These are phyloP conservation scores for Nemoura dubitans DNA, from an alignment of 2,888 invertebrate genomes.

Conservation along the genomic window DNA sequence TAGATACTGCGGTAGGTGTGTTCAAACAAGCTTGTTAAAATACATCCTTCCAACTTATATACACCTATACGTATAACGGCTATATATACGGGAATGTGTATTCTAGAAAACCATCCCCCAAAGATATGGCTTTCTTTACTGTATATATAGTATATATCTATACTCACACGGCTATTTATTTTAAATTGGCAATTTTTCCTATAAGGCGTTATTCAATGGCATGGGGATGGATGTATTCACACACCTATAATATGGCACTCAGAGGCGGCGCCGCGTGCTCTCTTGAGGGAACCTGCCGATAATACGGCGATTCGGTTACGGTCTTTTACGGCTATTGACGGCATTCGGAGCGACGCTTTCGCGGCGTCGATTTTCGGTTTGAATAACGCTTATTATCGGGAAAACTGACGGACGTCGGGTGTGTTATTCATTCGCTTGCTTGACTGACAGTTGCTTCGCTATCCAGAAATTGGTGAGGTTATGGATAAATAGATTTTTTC, in stretches of 20 bases:
- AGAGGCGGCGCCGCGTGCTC: too few relatives aligned
- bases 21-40: constrained; percentile 28
- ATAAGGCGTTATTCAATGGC: too few relatives aligned
- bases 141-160: too few relatives aligned
- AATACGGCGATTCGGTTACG: background rate
- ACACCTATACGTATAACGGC: background rate
- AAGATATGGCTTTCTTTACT: background rate
- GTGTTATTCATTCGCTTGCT: background rate
- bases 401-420: background rate
- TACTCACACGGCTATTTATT: constrained; percentile 13
- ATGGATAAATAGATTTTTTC: too few relatives aligned
- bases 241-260: too few relatives aligned
- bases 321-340: background rate
- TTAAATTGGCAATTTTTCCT: constrained; percentile 30
- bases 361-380: background rate
- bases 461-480: background rate
- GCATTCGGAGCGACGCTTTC: background rate
- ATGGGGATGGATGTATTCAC: too few relatives aligned
- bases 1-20: background rate
- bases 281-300: background rate
- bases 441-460: background rate
- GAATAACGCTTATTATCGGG: background rate
- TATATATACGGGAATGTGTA: background rate
- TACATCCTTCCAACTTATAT: background rate
- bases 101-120: background rate